Base-by-base conservation (phyloP, 2,113 vertebrate genomes). In the Chunga burmeisteri region DNA sequence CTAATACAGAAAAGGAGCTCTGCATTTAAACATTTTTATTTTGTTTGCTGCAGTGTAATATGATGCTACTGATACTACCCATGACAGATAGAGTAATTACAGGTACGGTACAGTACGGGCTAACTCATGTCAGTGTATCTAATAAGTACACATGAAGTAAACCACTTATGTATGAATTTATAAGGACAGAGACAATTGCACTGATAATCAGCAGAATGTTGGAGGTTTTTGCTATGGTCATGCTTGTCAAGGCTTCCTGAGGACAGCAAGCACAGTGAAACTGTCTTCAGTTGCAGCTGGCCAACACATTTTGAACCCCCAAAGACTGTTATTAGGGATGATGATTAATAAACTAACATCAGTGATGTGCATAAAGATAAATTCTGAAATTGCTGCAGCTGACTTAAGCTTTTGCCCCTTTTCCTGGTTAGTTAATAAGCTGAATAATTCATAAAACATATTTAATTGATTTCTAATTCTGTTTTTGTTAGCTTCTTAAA, bases 81-180 rank as follows among this genome's bases (percentile, higher is more conserved):
- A 18, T 25, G 17, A 3, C 20, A 12, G 17, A 3, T 16, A 12
- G 16, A 46, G 21, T 5, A 22, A 23, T n/a, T 23, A 20, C 15
- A 42, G 50, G 63, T 17, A 5, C 29, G 49, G 46, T 14, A 20
- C 9, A 9, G 27, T 32, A 13, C 0, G 0, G 38, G 34, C 23
- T 30, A 9, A 25, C 11, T 16, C 21, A 3, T 5, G 13, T 29
- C 79, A 26, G 19, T 13, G 2, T 15, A 38, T 36, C 65, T 56
- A 25, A 2, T 10, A 59, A 32, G 19, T 29, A 14, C 47, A 26
- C 20, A 16, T 10, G 12, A n/a, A 73, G 19, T 36, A 70, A 61
- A 30, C n/a, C 32, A 61, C 52, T 56, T 17, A 23, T 1, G 0
- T 46, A 4, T 29, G 67, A 38, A 25, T 68, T 44, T 62, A 4